Evolutionary conservation across 2,113 vertebrate genomes (phyloP), one percentile per base, ranked within the genome.

Genomic region (Mesoclemmys tuberculata): DNA sequence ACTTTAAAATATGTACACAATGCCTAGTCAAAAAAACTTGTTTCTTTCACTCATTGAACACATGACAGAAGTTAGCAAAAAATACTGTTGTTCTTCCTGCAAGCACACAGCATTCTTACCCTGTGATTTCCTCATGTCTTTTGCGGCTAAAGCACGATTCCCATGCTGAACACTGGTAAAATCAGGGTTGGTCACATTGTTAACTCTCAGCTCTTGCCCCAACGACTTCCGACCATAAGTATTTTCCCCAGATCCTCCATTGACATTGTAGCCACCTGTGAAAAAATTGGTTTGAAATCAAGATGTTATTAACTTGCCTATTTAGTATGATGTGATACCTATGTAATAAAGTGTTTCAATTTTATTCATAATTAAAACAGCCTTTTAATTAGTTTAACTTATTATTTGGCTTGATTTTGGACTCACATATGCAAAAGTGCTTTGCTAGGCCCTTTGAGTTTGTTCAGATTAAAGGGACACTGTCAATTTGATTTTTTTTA

Each of bases 41-140:
- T 54, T 38, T 19, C 58, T 64, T 84, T 71, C 19, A 71, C n/a
- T 41, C 68, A 71, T 41, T 83, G 51, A 83, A 81, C 31, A 83
- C 29, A 80, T 4, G 24, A 79, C 5, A 48, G 8, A 92, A 1
- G 21, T 1, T 89, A 54, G 41, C 21, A 80, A 41, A 61, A 89
- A 22, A 87, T 8, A 7, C 74, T 6, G 8, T 0, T 21, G 8
- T 38, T 71, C 55, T 41, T 85, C 52, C 75, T 84, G 22, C 31
- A 71, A 38, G 24, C 2, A 5, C 10, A 44, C 2, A 0, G 16
- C 26, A 80, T 58, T 68, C 98, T 98, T 98, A 99, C 99, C 99
- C 99, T 99, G 99, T 98, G 99, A 99, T 99, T 99, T 99, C 99
- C 99, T 99, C 99, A 99, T 99, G 98, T 99, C 99, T 99, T 99